phyloP scores from a whole-genome alignment of 1,140 invertebrate species.

The Arctopsyche grandis region DNA sequence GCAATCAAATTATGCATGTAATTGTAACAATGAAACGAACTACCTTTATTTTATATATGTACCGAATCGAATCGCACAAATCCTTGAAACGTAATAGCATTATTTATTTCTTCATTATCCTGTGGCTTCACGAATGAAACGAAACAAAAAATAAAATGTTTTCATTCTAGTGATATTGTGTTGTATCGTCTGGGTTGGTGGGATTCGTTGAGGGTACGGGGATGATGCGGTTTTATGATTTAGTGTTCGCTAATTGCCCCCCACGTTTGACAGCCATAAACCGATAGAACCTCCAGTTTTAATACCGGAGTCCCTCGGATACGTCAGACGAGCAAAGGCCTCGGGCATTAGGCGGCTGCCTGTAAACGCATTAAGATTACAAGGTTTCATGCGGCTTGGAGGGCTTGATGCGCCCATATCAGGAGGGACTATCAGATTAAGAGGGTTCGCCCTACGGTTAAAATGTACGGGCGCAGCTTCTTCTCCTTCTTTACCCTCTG shows the following conservation, averaged over 20 bases:
- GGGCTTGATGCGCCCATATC: slow-evolving; percentile 20
- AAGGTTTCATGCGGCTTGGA: not conserved
- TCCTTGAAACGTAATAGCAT: too few relatives aligned
- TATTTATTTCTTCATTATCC: too few relatives aligned
- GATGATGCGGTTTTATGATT: slow-evolving; percentile 13
- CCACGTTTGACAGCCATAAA: slow-evolving; percentile 24
- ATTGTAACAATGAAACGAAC: too few relatives aligned
- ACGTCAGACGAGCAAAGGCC: not conserved
- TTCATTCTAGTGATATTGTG: too few relatives aligned
- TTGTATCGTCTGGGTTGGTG: too few relatives aligned
- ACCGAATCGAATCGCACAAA: too few relatives aligned
- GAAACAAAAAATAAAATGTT: too few relatives aligned
- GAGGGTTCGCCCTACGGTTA: slow-evolving; percentile 12
- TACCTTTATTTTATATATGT: too few relatives aligned
- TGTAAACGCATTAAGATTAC: slow-evolving; percentile 23
- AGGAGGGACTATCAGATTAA: slow-evolving; percentile 25
- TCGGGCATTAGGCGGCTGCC: not conserved
- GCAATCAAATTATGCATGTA: too few relatives aligned
- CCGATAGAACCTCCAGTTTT: not conserved
- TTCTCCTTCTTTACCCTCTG: not conserved
- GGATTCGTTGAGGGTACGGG: not conserved
- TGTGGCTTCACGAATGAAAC: too few relatives aligned
- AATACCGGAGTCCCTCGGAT: not conserved
- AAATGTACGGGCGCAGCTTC: not conserved
- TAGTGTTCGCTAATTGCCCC: slow-evolving; percentile 24